Evolutionary conservation across 1,140 invertebrate genomes (phyloP).

Genomic region (Radopholus similis): DNA sequence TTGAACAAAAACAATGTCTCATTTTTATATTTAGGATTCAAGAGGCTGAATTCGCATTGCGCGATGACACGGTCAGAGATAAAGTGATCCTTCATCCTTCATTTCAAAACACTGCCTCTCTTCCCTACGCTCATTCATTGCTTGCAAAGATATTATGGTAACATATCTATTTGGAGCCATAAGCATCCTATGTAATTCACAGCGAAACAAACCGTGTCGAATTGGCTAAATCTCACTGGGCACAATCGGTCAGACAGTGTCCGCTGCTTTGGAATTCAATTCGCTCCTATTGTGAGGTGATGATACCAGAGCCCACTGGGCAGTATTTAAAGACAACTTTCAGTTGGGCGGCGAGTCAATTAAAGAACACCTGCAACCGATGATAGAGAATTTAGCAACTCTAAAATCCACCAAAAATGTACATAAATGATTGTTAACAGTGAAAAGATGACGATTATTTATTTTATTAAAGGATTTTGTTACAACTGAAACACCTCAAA

Average conservation of each 20-base stretch:
- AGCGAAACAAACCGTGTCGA: conserved; percentile 33
- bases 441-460: neutral
- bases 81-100: conserved; percentile 29
- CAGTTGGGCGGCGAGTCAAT: conserved; percentile 10
- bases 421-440: neutral
- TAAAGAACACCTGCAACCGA: neutral
- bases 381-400: neutral
- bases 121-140: conserved; percentile 28
- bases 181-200: neutral
- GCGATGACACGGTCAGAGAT: conserved; percentile 17
- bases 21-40: conserved; percentile 32
- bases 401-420: neutral
- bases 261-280: conserved; percentile 15
- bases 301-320: neutral
- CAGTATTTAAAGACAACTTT: neutral
- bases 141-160: conserved; percentile 31
- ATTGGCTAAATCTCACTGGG: neutral
- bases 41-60: conserved; percentile 20
- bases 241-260: neutral
- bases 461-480: neutral
- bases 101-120: conserved; percentile 12
- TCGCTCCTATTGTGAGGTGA: conserved; percentile 14
- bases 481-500: neutral
- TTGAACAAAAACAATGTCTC: neutral
- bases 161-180: neutral